A percentile compares a stretch with the other conserved stretches of the same genome.
phyloP scores from a whole-genome alignment of 2,113 vertebrate species.

The Osmerus eperlanus region DNA sequence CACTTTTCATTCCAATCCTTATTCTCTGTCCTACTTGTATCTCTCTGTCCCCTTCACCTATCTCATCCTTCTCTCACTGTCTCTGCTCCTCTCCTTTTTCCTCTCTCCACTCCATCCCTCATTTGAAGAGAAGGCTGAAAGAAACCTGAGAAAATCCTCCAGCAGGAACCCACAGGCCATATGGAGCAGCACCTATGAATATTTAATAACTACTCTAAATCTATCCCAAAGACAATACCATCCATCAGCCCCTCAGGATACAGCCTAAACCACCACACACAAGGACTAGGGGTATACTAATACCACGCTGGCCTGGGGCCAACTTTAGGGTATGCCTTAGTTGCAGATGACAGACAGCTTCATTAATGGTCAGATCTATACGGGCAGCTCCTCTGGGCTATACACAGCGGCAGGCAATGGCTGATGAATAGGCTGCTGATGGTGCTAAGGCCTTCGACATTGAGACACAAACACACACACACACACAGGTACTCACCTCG shows the following conservation, averaged over 20 bases:
- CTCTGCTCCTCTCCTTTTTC: no score
- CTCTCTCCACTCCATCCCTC: no score
- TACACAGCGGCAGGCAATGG: no score
- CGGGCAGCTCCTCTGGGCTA: no score
- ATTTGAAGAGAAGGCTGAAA: no score
- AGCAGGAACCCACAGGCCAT: no score
- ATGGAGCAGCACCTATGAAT: neutral
- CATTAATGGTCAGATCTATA: neutral
- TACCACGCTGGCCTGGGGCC: neutral
- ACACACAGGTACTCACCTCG: slow-evolving; percentile 76
- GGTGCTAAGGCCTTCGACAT: neutral
- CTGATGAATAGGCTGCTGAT: neutral
- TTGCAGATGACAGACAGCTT: neutral
- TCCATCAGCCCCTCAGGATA: neutral
- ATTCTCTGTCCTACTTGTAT: no score
- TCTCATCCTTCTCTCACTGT: no score
- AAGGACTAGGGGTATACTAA: neutral
- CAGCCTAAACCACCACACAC: neutral
- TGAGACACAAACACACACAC: neutral
- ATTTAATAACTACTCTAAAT: slow-evolving; percentile 2
- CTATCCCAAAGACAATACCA: neutral
- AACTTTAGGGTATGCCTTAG: neutral
- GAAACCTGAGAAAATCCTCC: no score
- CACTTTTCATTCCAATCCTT: neutral
- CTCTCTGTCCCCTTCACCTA: no score